These are phyloP conservation scores for Lasioglossum oenotherae DNA, from an alignment of 2,888 invertebrate genomes.

Conservation along the genomic window DNA sequence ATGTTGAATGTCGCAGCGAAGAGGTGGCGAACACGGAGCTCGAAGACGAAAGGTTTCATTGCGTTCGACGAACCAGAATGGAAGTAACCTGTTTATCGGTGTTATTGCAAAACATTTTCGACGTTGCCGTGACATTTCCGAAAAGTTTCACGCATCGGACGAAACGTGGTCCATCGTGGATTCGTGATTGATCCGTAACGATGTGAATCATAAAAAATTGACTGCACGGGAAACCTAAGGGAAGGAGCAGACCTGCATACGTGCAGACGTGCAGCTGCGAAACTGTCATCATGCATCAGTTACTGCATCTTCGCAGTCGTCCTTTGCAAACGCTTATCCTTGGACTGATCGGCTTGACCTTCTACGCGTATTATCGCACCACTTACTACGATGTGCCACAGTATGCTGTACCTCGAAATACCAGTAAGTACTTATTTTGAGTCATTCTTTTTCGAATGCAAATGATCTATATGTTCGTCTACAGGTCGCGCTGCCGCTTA, in stretches of 20 bases:
- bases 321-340: conserved; percentile 78
- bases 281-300: conserved; percentile 70
- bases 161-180: not conserved
- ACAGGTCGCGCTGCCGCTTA: conserved; percentile 65
- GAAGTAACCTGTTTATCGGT: conserved; percentile 48
- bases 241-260: conserved; percentile 5
- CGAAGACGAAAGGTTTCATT: not conserved
- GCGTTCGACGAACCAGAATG: conserved; percentile 56
- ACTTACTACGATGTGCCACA: conserved; percentile 75
- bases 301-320: conserved; percentile 79
- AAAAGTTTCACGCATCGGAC: not conserved
- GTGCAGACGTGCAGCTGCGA: not conserved
- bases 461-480: not conserved
- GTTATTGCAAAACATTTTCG: not conserved
- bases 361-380: conserved; percentile 81
- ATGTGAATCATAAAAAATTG: conserved; percentile 29
- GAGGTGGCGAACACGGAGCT: not conserved
- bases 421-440: conserved; percentile 57
- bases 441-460: conserved; percentile 12
- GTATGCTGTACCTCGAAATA: conserved; percentile 66
- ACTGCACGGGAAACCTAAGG: conserved; percentile 7
- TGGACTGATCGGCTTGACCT: conserved; percentile 78
- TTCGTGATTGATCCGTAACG: conserved; percentile 16
- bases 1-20: not conserved
- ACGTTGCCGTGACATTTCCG: not conserved